Percentiles rank a stretch among this genome's conserved stretches.
Conservation (phyloP, 2,113 vertebrate genomes). For the Syngnathus scovelli region DNA sequence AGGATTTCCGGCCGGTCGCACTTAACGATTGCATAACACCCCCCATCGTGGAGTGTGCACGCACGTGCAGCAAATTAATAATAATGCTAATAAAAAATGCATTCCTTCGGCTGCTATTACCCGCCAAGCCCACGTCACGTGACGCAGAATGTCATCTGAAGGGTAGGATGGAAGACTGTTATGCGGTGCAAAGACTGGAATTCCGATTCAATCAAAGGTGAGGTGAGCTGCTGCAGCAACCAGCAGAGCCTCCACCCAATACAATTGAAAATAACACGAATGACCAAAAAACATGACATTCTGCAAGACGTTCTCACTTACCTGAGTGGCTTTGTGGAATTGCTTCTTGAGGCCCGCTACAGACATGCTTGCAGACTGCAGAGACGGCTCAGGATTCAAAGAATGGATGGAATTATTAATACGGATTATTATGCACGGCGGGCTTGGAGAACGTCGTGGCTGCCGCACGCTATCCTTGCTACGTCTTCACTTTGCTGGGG, state of each 20-base stretch:
- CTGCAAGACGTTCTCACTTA: slow-evolving; percentile 61
- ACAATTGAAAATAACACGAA: neutral
- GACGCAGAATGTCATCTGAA: slow-evolving; percentile 70
- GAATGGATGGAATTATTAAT: neutral
- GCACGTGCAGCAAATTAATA: neutral
- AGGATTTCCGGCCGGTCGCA: slow-evolving; percentile 55
- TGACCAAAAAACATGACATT: neutral
- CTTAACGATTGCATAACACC: slow-evolving; percentile 59
- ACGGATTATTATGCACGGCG: neutral
- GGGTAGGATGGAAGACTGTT: slow-evolving; percentile 50
- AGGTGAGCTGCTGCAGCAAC: slow-evolving; percentile 53
- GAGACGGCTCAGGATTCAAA: neutral
- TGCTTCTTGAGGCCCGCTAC: slow-evolving; percentile 84
- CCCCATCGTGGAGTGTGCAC: neutral
- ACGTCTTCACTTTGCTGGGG: neutral
- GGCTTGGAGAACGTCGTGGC: neutral
- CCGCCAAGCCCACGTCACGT: neutral
- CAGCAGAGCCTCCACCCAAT: neutral
- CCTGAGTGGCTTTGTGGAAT: slow-evolving; percentile 88
- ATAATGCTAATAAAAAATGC: neutral
- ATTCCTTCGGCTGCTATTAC: neutral
- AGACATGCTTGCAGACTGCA: slow-evolving; percentile 68
- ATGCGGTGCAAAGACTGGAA: neutral
- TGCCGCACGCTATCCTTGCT: neutral
- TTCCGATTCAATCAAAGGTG: neutral